Percentiles rank a stretch among this genome's conserved stretches.
Evolutionary conservation across 2,113 vertebrate species (phyloP).

Genomic region (Forbesichthys agassizii): DNA sequence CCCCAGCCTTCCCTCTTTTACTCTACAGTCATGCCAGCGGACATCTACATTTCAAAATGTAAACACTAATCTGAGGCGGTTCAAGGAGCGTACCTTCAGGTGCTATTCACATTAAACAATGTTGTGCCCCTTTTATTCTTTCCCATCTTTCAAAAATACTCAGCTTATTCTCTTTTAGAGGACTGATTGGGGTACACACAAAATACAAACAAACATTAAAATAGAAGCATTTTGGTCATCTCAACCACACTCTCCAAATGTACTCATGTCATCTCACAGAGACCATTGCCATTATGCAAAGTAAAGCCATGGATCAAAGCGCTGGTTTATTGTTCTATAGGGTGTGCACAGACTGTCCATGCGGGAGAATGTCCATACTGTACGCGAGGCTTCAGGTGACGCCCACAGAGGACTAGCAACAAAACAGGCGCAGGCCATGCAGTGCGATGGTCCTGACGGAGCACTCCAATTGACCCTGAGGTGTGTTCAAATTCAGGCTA

Average conservation of each 20-base stretch:
- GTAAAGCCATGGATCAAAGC: slow-evolving; percentile 75
- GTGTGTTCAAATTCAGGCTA: too few species aligned
- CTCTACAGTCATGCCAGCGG: too few species aligned
- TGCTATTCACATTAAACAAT: slow-evolving; percentile 75
- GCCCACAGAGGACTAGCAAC: slow-evolving; percentile 20
- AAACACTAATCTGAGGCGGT: too few species aligned
- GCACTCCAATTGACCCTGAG: too few species aligned
- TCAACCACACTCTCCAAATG: slow-evolving; percentile 63
- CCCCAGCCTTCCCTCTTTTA: too few species aligned
- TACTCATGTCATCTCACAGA: slow-evolving; percentile 81
- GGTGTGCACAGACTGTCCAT: slow-evolving; percentile 43
- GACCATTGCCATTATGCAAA: slow-evolving; percentile 79
- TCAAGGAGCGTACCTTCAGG: slow-evolving; percentile 29
- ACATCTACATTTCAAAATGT: too few species aligned
- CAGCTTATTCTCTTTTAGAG: slow-evolving; percentile 71
- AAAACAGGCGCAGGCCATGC: slow-evolving; percentile 32
- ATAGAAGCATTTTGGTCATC: slow-evolving; percentile 70
- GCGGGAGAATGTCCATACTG: slow-evolving; percentile 8
- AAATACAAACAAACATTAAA: slow-evolving; percentile 47
- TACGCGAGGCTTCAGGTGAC: slow-evolving; percentile 35
- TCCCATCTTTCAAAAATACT: slow-evolving; percentile 78
- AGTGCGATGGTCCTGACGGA: slow-evolving; percentile 11
- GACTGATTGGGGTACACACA: slow-evolving; percentile 62
- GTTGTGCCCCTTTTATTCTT: slow-evolving; percentile 55
- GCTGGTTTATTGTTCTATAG: slow-evolving; percentile 43